Evolutionary conservation across 2,888 invertebrate genomes (phyloP), one percentile per base, ranked within the genome.

Genomic region (Tachystola acroxantha): DNA sequence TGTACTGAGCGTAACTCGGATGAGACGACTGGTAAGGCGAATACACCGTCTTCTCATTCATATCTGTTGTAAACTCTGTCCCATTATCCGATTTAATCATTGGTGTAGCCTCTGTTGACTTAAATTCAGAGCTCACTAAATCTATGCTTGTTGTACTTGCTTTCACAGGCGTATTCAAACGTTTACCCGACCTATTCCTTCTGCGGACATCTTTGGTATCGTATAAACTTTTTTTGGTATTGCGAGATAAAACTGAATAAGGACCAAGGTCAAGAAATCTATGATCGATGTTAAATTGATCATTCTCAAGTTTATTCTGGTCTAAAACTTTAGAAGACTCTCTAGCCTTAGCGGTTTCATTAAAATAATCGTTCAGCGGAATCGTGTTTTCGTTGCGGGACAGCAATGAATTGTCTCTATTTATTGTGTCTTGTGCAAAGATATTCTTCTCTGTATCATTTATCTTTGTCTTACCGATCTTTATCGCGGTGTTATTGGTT

Each of bases 1-100:
- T 88, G 53, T 81, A 88, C 52, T 69, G 75, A 13, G 70, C 76
- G 43, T 74, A 80, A 46, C 55, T 69, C 27, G 59, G 70, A 42
- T 71, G 63, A 33, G 68, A 50, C 10, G 77, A 69, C 46, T 74
- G 72, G 46, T 75, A 84, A 32, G 76, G 74, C 12, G 81, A 80
- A 50, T 69, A 80, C 53, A 80, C 75, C 19, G 68, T 65, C 57
- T 67, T 80, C 13, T 75, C 72, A 50, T 73, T 79, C 24, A 71
- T 51, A 58, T 68, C 64, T 36, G 51, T 54, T 36, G 64, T 62
- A 35, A 57, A 57, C 31, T 44, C 57, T 43, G 58, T 61, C 29
- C 53, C 53, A 40, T 70, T 72, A 39, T 57, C 60, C 43, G 51
- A 44, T 35, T 57, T 53, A 37, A 53, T 64, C 43, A 55, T 45